Conservation (phyloP, 2,113 vertebrate genomes). For the Corydoras sp. region DNA sequence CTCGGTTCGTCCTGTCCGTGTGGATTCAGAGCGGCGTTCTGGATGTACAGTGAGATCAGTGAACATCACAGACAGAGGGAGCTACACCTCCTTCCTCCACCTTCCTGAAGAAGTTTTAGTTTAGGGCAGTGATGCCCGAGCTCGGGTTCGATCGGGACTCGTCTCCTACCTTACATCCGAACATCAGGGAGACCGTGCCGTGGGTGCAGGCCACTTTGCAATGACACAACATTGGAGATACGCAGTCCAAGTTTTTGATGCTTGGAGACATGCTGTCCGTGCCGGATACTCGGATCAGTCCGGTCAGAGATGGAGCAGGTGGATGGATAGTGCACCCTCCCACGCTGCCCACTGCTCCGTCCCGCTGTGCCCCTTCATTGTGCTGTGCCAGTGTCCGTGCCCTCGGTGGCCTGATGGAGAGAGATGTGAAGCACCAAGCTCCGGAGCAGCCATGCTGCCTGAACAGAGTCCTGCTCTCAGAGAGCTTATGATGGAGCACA, state of each 20-base stretch:
- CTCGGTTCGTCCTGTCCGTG: no score
- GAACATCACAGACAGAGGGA: no score
- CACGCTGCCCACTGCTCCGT: slow-evolving; percentile 12
- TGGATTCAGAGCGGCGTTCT: no score
- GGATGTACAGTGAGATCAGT: no score
- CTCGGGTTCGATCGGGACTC: no score
- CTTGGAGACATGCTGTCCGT: background rate
- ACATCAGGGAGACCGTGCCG: background rate
- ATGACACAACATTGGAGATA: background rate
- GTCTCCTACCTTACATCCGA: background rate
- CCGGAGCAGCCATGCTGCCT: slow-evolving; percentile 41
- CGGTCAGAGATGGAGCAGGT: background rate
- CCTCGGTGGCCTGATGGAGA: slow-evolving; percentile 25
- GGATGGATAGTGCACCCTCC: slow-evolving; percentile 46
- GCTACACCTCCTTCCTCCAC: no score
- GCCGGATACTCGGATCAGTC: no score
- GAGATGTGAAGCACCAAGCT: slow-evolving; percentile 23
- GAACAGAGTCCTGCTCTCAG: no score
- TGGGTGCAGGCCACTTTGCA: background rate
- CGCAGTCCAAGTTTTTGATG: background rate
- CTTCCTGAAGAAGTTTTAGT: no score
- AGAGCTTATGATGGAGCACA: no score
- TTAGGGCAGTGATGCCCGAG: no score
- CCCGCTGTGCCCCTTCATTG: slow-evolving; percentile 33
- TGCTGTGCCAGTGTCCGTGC: slow-evolving; percentile 22